These are phyloP conservation scores for Coracias cyanogaster DNA, from an alignment of 2,797 vertebrate genomes.

Conservation along the genomic window DNA sequence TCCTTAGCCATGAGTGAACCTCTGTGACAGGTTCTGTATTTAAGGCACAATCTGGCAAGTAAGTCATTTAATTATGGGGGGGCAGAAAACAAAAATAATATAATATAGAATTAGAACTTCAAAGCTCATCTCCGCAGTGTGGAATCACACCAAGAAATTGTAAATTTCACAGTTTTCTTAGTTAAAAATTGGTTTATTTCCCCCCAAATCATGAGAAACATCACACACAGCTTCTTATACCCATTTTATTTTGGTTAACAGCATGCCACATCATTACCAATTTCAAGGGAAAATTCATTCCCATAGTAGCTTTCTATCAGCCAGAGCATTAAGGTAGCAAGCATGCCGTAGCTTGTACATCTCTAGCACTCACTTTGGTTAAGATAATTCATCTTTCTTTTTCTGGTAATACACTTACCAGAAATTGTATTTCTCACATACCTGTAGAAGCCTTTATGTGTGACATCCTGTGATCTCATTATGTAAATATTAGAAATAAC, in stretches of 20 bases:
- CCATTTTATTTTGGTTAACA: not conserved
- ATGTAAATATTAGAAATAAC: not conserved
- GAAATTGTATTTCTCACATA: not conserved
- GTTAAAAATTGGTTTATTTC: not conserved
- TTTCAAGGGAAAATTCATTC: not conserved
- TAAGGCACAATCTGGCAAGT: not conserved
- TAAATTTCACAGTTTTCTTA: not conserved
- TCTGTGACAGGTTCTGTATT: constrained; percentile 12
- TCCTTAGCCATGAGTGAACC: not conserved
- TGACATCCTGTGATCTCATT: not conserved
- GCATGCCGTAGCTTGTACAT: not conserved
- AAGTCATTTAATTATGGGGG: not conserved
- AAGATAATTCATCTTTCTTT: not conserved
- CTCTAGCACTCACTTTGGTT: not conserved
- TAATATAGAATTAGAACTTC: not conserved
- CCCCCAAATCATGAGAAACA: not conserved
- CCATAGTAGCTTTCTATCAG: not conserved
- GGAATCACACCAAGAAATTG: not conserved
- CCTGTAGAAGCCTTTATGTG: not conserved
- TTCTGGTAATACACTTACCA: not conserved
- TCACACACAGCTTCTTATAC: not conserved
- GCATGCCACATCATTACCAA: not conserved
- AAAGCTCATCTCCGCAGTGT: not conserved
- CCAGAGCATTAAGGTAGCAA: not conserved
- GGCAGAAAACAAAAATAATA: not conserved